Conservation (phyloP, 1,140 invertebrate genomes). For the Brachystomella parvula region DNA sequence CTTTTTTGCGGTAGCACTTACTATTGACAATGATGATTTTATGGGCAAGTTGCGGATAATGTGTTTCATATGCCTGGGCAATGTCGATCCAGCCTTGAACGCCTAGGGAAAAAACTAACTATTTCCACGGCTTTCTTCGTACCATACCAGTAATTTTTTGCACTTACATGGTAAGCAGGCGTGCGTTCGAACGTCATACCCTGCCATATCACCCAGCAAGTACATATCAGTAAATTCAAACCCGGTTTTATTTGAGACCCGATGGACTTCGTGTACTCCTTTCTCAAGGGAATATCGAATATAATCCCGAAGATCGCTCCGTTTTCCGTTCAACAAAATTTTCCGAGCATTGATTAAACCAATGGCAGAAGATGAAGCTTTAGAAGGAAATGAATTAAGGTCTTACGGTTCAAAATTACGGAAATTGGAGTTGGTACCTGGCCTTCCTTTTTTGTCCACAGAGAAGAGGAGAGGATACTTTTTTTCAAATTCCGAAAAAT, state of each 20-base stretch:
- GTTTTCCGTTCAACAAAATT: neutral
- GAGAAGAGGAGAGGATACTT: neutral
- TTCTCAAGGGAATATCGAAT: neutral
- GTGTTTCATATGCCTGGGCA: neutral
- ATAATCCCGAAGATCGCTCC: neutral
- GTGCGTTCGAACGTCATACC: neutral
- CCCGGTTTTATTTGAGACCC: neutral
- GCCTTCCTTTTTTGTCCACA: neutral
- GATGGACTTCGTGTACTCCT: neutral
- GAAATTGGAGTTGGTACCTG: no score
- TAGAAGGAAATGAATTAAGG: no score
- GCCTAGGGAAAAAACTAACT: neutral
- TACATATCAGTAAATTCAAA: neutral
- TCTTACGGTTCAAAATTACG: no score
- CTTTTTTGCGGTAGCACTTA: neutral
- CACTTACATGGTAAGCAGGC: neutral
- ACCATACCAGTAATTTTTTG: no score
- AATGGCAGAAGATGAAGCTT: neutral
- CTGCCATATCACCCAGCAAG: neutral
- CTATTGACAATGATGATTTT: conserved; percentile 5
- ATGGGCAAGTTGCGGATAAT: neutral
- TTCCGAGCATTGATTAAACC: neutral
- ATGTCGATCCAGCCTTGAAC: neutral
- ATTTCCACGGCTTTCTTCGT: no score
- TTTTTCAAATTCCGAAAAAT: neutral